Conservation (phyloP, 1,140 invertebrate species). For the Paraescarpia echinospica region DNA sequence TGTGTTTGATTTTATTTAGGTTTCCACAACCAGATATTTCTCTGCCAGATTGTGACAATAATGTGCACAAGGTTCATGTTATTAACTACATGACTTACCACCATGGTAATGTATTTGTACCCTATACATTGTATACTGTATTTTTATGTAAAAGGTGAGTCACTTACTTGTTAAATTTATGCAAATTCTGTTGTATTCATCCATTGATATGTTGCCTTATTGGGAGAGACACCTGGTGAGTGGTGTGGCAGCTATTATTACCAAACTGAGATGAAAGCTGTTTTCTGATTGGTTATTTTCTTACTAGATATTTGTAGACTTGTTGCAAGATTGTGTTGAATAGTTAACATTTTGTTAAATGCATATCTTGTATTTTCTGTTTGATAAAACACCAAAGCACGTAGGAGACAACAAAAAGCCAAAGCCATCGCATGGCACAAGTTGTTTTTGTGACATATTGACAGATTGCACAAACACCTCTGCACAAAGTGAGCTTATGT, state of each 20-base stretch:
- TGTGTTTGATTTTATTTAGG: no score
- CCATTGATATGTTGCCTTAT: background rate
- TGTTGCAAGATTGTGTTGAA: no score
- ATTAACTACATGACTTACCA: background rate
- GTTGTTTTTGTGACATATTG: background rate
- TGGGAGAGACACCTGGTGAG: no score
- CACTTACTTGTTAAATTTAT: background rate
- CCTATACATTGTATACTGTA: background rate
- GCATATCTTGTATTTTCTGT: background rate
- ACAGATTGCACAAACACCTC: background rate
- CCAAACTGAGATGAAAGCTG: no score
- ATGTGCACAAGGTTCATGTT: background rate
- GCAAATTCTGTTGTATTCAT: background rate
- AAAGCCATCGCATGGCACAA: background rate
- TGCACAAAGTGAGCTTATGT: background rate
- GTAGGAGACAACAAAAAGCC: background rate
- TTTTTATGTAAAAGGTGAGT: background rate
- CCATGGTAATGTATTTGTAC: background rate
- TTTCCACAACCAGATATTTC: no score
- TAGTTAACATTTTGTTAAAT: no score
- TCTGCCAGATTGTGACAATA: background rate
- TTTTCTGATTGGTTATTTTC: no score
- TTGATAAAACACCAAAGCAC: background rate
- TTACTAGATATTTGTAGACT: no score
- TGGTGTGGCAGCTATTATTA: no score